Conservation (phyloP, 1,140 invertebrate genomes). For the Pseudachorutes palmiensis region DNA sequence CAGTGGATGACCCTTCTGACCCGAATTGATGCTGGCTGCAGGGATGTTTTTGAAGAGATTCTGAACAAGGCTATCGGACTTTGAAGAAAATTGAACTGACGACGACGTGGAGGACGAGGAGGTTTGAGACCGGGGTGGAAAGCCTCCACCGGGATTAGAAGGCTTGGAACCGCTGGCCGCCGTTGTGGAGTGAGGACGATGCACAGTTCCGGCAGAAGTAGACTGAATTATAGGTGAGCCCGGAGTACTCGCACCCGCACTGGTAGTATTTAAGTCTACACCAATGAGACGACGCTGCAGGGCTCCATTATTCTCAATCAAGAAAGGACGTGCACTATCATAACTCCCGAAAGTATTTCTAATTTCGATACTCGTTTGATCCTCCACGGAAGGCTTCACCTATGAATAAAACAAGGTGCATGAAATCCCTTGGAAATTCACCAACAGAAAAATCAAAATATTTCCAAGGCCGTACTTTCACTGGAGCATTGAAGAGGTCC, state of each 20-base stretch:
- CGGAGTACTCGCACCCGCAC: not conserved
- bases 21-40: too few relatives aligned
- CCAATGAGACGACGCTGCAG: slow-evolving; percentile 51
- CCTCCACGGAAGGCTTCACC: slow-evolving; percentile 58
- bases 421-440: slow-evolving; percentile 36
- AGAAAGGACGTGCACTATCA: slow-evolving; percentile 53
- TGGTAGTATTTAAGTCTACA: slow-evolving; percentile 56
- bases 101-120: too few relatives aligned
- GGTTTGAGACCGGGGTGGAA: too few relatives aligned
- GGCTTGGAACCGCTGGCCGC: too few relatives aligned
- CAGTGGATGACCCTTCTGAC: not conserved
- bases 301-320: slow-evolving; percentile 56
- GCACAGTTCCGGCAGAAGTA: too few relatives aligned
- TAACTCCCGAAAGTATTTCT: slow-evolving; percentile 64
- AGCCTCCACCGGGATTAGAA: too few relatives aligned
- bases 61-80: not conserved
- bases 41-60: not conserved
- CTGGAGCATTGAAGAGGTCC: slow-evolving; percentile 52
- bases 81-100: too few relatives aligned
- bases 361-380: slow-evolving; percentile 63
- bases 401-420: slow-evolving; percentile 41
- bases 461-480: slow-evolving; percentile 46
- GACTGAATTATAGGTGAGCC: not conserved
- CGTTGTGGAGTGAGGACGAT: too few relatives aligned
- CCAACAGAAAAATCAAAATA: slow-evolving; percentile 4